Evolutionary conservation across 30 jellyfish, hydroid and myxozoan genomes (phyloP).

Genomic region (Phacellophora camtschatica): DNA sequence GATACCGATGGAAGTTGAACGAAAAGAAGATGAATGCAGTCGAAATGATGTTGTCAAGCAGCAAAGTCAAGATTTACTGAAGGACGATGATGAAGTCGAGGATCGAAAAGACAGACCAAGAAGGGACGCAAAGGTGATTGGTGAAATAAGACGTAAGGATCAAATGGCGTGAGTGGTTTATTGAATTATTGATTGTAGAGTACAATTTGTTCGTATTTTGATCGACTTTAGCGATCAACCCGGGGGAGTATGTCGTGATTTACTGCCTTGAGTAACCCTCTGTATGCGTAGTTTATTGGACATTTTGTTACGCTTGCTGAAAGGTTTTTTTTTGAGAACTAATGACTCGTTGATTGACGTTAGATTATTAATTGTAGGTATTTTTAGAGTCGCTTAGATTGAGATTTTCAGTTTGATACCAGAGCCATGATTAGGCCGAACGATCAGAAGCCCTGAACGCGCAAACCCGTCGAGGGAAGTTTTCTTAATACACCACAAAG

Average conservation of each 20-base stretch:
- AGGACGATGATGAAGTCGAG: background rate
- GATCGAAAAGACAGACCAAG: slow-evolving; percentile 19
- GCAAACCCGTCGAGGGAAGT: no score
- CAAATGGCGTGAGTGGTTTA: background rate
- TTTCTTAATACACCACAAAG: no score
- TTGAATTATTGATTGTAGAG: background rate
- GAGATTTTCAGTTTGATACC: no score
- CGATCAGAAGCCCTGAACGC: no score
- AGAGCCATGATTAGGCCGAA: no score
- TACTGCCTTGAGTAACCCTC: no score
- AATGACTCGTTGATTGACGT: no score
- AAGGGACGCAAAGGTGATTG: slow-evolving; percentile 14
- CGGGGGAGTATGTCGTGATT: slow-evolving; percentile 31
- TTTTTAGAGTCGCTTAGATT: no score
- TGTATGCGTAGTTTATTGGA: no score
- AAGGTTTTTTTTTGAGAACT: no score
- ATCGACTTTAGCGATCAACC: slow-evolving; percentile 4
- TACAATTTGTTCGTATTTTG: background rate
- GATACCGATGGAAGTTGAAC: background rate
- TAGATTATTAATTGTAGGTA: no score
- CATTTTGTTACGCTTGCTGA: no score
- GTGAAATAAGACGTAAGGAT: background rate
- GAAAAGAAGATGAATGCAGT: background rate
- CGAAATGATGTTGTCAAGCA: slow-evolving; percentile 14
- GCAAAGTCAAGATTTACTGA: background rate